Base-by-base conservation (phyloP, 2,113 vertebrate genomes). In the Cyrtonyx montezumae region DNA sequence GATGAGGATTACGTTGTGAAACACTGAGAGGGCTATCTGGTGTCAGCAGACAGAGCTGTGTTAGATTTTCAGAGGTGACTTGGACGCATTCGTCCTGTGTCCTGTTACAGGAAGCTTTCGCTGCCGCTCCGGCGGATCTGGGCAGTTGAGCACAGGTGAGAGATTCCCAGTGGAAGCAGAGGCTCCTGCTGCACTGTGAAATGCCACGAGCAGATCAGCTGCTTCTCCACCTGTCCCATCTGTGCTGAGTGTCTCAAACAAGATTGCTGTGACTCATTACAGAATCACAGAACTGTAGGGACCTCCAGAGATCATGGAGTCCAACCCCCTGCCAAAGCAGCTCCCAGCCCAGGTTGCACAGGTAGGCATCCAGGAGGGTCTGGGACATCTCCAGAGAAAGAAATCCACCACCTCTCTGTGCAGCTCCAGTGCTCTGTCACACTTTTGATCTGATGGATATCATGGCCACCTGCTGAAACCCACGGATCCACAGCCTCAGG, bases 151-250 rank as follows among this genome's bases (percentile, higher is more conserved):
- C 7, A 16, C 12, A 49, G 58, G 37, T 61, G 59, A 61, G 71
- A n/a, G 26, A 28, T n/a, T 84, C 48, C 34, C 46, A 10, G 15
- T 9, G 42, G 20, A 67, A 79, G 62, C n/a, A 45, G 34, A 36
- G 46, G n/a, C n/a, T 74, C 7, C 0, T 1, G 6, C 12, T 13
- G 5, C 73, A 23, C 8, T 23, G 22, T 6, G 56, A 45, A 78
- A 70, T 37, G 32, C 42, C 58, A 9, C 1, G 28, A 79, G 42
- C n/a, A 58, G 30, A 58, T 58, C 30, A 28, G 37, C 25, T 36
- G 49, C 23, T 83, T 85, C 65, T 69, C 34, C 61, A 11, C 34
- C 26, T 65, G 45, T 32, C 79, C 36, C 51, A 74, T 8, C 15
- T 6, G 11, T 1, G 1, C 32, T 13, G n/a, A 66, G 48, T 13